Evolutionary conservation across 2,797 vertebrate species (phyloP), one percentile per base, ranked within the genome.

Genomic region (Peromyscus melanophrys): DNA sequence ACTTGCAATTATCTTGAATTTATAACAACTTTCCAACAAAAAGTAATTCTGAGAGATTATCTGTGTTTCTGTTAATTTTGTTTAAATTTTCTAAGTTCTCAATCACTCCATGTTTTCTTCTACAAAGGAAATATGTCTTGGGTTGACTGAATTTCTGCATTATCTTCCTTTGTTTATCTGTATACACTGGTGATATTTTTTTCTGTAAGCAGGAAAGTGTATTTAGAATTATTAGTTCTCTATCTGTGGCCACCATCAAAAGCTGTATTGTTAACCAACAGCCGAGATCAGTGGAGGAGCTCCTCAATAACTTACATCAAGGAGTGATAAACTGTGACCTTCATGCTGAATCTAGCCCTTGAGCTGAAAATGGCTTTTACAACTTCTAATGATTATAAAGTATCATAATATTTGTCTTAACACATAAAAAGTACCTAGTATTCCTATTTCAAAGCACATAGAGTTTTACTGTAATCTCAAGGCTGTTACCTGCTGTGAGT

Each of bases 171-270:
- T 82, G 4, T 52, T 94, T 90, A 34, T 89, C 46, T 80, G 67
- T 78, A 49, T 46, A 55, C 3, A 78, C 0, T 43, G 77, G 83
- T 31, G 73, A 46, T 90, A 13, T 40, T 40, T 96, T 46, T 89
- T 78, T 89, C 46, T 85, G 2, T 61, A 94, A 69, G 8, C n/a
- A 94, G 89, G 61, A 91, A 94, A 89, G 40, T 69, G 0, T 55
- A n/a, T 81, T 94, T 92, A 89, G 49, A 16, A 12, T 84, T 19
- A 40, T 78, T 84, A 80, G 46, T 95, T 92, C 92, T 83, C 21
- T 59, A 31, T 67, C 11, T 49, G 16, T 52, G 40, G 55, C 23
- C 14, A 76, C 63, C 3, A 57, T 81, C 29, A 67, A 1, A 93
- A 31, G 89, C 16, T 8, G 78, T 46, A 31, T 71, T 81, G 16